Evolutionary conservation across 2,113 vertebrate genomes (phyloP), one percentile per base, ranked within the genome.

Genomic region (Dasyornis broadbenti): DNA sequence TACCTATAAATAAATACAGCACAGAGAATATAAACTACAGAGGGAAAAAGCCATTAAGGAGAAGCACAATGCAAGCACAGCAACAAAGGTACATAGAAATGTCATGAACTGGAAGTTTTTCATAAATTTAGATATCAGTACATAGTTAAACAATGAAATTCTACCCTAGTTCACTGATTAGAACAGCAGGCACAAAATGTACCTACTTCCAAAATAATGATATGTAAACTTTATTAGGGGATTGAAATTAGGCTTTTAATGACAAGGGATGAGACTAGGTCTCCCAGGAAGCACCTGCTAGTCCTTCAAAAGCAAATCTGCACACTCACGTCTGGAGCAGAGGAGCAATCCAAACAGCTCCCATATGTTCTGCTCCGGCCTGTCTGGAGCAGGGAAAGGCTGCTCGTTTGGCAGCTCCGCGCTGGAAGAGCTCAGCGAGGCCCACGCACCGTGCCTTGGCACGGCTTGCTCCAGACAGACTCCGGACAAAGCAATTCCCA

Each of bases 261-360:
- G 54, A 30, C 14, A 42, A 42, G 8, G 8, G 23, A 42, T 9
- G 28, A 26, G 20, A 10, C 20, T 4, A 22, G 47, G 42, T 12
- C 28, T 42, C 52, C 12, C 86, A 54, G 35, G 42, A 54, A 35
- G 23, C 3, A 71, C 44, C 61, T 60, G 69, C n/a, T 9, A 70
- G 80, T 30, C 50, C 50, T 83, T 69, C 37, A 31, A 22, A 80
- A 65, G 80, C 52, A 70, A 92, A 95, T 44, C 26, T 78, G 95
- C 96, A 94, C 69, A 94, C 95, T 96, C 95, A 96, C 82, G 52
- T 77, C 93, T 52, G 54, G 12, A 52, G 28, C 31, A 47, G 52
- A 76, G 66, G 9, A 71, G 82, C 61, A 12, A 82, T 7, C 61
- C 12, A 3, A 53, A 21, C 71, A 83, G 86, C 91, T 89, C 39